Base-by-base conservation (phyloP, 1,140 invertebrate genomes). In the Drosophila parabipectinata region DNA sequence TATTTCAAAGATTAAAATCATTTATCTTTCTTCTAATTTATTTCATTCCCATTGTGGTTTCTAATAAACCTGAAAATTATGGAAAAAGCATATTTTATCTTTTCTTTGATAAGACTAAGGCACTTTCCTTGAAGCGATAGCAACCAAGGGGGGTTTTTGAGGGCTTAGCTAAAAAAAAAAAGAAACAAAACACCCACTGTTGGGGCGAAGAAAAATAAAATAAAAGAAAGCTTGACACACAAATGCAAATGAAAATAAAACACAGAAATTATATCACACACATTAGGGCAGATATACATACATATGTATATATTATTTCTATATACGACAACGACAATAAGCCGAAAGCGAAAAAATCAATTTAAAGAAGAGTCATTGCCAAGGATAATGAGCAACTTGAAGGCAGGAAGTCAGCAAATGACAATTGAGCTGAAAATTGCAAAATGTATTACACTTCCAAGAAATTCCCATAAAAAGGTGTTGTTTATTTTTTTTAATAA, bases 331-430 rank as follows among this genome's bases (percentile, higher is more conserved):
- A 39, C 8, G 14, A 48, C 26, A 64, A 80, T 66, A 77, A 77
- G 69, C 73, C 45, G 62, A 74, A 68, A 71, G 73, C 77, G 48
- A 72, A 84, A 84, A 85, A 84, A 85, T 80, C 81, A 85, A 85
- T 85, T 85, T 87, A 68, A 80, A 81, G 77, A 67, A 7, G 71
- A 44, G 71, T 39, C 77, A 63, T 81, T 78, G 60, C 68, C 81
- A 85, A 87, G 73, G 81, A 87, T 77, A 85, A 85, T 85, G 80
- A 83, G 76, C 72, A 12, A 14, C 64, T 54, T 47, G 14, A 10
- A 4, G 37, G 4, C 7, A 30, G 63, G 12, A 6, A 4, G 37
- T 2, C 7, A 21, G 59, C 12, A 52, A 30, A 47, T 28, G 28
- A n/a, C 24, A 26, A 37, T 37, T 37, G 34, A 3, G 4, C 4